Percentiles rank a stretch among this genome's conserved stretches.
Evolutionary conservation across 2,888 invertebrate species (phyloP).

Genomic region (Congeria kusceri): DNA sequence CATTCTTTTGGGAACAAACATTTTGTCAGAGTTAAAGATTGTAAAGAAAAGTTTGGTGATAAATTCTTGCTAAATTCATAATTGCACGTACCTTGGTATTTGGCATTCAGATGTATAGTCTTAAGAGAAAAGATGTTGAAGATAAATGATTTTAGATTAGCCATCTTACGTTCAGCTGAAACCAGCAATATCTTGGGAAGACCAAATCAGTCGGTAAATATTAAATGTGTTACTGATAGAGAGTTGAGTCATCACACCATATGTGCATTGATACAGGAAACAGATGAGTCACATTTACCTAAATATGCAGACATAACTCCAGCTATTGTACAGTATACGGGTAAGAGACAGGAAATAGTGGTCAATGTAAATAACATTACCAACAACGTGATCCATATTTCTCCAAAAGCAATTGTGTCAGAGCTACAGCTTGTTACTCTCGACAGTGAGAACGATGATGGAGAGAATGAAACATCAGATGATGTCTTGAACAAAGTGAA

Average conservation of each 20-base stretch:
- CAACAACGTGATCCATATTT: not conserved
- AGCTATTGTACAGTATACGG: not conserved
- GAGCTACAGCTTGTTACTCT: not conserved
- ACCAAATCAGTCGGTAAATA: not conserved
- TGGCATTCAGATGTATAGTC: not conserved
- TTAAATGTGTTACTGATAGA: not conserved
- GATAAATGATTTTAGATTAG: not conserved
- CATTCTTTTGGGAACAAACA: not conserved
- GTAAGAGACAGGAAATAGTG: not conserved
- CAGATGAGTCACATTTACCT: not conserved
- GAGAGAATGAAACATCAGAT: not conserved
- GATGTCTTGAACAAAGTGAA: not conserved
- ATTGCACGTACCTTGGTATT: not conserved
- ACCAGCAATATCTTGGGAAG: not conserved
- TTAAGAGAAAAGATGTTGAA: not conserved
- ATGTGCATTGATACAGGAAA: not conserved
- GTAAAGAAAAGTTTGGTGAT: not conserved
- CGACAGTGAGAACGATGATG: not conserved
- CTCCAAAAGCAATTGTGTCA: not conserved
- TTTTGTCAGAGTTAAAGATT: not conserved
- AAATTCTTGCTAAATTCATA: not conserved
- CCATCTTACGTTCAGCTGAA: not conserved
- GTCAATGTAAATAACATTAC: not conserved
- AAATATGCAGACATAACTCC: not conserved
- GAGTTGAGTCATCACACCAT: not conserved